Conservation (phyloP, 1,140 invertebrate species). For the Papilio polyxenes region DNA sequence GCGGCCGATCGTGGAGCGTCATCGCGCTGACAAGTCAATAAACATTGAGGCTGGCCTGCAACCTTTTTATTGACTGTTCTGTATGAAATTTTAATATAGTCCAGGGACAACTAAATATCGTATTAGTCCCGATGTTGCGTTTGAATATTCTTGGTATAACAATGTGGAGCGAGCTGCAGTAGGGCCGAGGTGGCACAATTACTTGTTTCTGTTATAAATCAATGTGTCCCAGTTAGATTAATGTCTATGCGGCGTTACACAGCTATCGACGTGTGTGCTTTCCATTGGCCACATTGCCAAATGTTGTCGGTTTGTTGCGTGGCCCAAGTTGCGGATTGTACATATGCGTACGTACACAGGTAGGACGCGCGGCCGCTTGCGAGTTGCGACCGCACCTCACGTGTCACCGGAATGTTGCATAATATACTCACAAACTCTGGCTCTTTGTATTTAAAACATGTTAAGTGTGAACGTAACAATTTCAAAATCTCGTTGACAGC, state of each 20-base stretch:
- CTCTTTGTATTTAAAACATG: constrained; percentile 75
- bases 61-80: constrained; percentile 46
- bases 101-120: not conserved
- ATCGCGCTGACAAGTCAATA: constrained; percentile 72
- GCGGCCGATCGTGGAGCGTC: constrained; percentile 64
- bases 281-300: constrained; percentile 66
- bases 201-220: constrained; percentile 74
- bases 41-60: constrained; percentile 64
- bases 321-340: constrained; percentile 48
- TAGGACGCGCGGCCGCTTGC: constrained; percentile 50
- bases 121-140: constrained; percentile 47
- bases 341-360: constrained; percentile 43
- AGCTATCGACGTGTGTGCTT: constrained; percentile 64
- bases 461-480: constrained; percentile 60
- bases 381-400: constrained; percentile 45
- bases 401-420: constrained; percentile 64
- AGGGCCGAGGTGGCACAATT: constrained; percentile 75
- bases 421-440: constrained; percentile 62
- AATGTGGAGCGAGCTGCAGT: constrained; percentile 68
- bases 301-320: constrained; percentile 55
- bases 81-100: not conserved
- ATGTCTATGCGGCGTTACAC: constrained; percentile 59
- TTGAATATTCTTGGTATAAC: constrained; percentile 71
- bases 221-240: constrained; percentile 75
- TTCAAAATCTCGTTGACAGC: constrained; percentile 59